These are phyloP conservation scores for Lochmaea crataegi DNA, from an alignment of 2,888 invertebrate genomes.

Conservation along the genomic window DNA sequence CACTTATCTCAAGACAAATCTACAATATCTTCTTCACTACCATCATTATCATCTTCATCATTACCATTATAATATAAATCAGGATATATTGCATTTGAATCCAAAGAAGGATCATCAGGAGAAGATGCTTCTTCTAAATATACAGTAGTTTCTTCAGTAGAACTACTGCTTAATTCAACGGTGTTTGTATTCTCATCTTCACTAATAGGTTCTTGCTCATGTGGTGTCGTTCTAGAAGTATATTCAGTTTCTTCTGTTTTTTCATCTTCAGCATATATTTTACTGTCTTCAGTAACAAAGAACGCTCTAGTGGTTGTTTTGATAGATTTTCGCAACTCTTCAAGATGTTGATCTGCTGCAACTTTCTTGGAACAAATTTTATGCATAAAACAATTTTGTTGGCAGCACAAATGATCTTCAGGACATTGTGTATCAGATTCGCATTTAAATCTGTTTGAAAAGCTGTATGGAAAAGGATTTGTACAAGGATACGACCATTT, in stretches of 20 bases:
- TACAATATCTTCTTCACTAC: not conserved
- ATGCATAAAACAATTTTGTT: constrained; percentile 39
- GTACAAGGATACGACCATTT: constrained; percentile 35
- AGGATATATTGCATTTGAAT: constrained; percentile 38
- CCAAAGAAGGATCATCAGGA: constrained; percentile 10
- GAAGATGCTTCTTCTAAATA: not conserved
- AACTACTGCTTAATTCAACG: not conserved
- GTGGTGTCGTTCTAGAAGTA: not conserved
- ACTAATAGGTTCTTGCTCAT: not conserved
- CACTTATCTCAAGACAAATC: too few species aligned
- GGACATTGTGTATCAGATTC: constrained; percentile 38
- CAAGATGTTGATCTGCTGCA: not conserved
- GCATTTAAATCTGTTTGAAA: constrained; percentile 35
- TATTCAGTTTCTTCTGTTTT: not conserved
- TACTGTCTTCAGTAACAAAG: not conserved
- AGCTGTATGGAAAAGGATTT: constrained; percentile 22
- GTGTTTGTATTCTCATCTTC: not conserved
- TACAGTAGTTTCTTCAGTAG: constrained; percentile 4
- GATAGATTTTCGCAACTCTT: constrained; percentile 9
- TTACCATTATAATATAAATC: constrained; percentile 36
- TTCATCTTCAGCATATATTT: not conserved
- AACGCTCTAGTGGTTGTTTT: not conserved
- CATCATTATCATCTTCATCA: constrained; percentile 6
- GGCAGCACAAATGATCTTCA: constrained; percentile 35
- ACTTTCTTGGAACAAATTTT: constrained; percentile 41